Conservation (phyloP, 2,888 invertebrate species). For the Leucania comma region DNA sequence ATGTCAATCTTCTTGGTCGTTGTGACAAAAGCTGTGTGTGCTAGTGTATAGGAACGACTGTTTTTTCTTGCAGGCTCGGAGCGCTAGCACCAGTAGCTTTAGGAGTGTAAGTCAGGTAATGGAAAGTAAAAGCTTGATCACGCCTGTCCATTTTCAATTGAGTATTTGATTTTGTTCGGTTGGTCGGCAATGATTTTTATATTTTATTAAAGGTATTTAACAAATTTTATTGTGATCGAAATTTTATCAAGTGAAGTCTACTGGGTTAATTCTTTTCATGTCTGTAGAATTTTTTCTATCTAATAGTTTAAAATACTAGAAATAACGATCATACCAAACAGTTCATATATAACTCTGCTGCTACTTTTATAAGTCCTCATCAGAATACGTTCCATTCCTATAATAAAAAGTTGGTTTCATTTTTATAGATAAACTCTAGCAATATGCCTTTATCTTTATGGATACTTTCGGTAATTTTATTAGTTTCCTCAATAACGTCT, state of each 20-base stretch:
- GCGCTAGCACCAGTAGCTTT: constrained; percentile 97
- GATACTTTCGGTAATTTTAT: constrained; percentile 41
- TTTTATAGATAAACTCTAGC: constrained; percentile 31
- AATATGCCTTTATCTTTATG: constrained; percentile 46
- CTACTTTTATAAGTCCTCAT: too few species aligned
- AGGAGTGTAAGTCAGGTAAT: constrained; percentile 97
- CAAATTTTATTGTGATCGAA: constrained; percentile 8
- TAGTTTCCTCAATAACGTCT: constrained; percentile 35
- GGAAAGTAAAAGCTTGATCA: constrained; percentile 80
- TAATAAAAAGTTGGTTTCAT: constrained; percentile 11
- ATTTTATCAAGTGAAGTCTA: not conserved
- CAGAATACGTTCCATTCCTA: not conserved
- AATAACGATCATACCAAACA: too few species aligned
- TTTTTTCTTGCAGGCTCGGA: constrained; percentile 95
- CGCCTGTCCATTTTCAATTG: constrained; percentile 78
- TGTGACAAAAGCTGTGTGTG: constrained; percentile 82
- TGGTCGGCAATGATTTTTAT: constrained; percentile 81
- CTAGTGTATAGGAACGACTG: constrained; percentile 89
- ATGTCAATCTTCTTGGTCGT: constrained; percentile 88
- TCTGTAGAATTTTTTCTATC: too few species aligned
- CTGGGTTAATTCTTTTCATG: not conserved
- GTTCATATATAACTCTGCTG: not conserved
- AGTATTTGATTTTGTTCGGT: constrained; percentile 78
- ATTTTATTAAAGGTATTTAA: constrained; percentile 12
- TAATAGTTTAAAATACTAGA: too few species aligned